These are phyloP conservation scores for Pristionchus fissidentatus DNA, from an alignment of 2,888 invertebrate species.

Conservation along the genomic window DNA sequence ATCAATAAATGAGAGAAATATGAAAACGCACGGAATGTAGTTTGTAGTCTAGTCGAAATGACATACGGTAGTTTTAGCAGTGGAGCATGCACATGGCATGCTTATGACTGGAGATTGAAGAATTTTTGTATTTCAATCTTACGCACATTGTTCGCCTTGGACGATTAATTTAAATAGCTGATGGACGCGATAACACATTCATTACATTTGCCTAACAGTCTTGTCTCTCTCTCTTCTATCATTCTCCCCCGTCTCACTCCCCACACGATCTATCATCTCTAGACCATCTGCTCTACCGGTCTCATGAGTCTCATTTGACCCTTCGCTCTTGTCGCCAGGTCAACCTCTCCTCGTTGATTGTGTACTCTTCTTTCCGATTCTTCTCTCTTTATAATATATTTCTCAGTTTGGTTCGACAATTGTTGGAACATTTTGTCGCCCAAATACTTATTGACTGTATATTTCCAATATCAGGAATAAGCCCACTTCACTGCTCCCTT, in stretches of 20 bases:
- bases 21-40: conserved; percentile 17
- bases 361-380: neutral
- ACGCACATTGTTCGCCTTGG: too few species aligned
- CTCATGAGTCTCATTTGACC: neutral
- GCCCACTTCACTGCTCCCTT: too few species aligned
- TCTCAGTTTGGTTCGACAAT: too few species aligned
- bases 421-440: too few species aligned
- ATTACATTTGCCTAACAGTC: too few species aligned
- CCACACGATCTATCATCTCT: neutral
- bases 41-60: conserved; percentile 1
- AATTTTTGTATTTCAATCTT: neutral
- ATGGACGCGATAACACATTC: too few species aligned
- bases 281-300: neutral
- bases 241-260: neutral
- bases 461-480: too few species aligned
- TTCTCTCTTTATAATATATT: neutral
- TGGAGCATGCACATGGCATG: neutral
- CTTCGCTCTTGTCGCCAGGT: neutral
- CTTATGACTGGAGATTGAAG: neutral
- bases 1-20: neutral
- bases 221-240: neutral
- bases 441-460: too few species aligned
- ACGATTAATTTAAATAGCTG: too few species aligned
- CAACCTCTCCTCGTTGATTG: neutral
- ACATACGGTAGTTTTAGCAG: conserved; percentile 7